phyloP scores from a whole-genome alignment of 2,797 vertebrate genomes.

The Craterocephalus amniculus region DNA sequence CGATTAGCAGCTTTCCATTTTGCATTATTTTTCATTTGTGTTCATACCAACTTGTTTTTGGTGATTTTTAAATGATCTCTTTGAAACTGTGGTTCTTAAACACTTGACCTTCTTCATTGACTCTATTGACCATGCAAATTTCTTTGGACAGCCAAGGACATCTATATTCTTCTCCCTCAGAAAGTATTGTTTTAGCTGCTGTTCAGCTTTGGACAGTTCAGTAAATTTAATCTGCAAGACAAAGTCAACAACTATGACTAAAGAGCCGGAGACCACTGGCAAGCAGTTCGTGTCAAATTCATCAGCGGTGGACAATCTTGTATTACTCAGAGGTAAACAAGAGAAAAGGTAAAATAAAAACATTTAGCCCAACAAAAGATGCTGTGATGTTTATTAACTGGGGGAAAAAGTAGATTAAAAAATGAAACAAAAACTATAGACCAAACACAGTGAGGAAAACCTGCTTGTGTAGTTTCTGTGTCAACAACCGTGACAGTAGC shows the following conservation, averaged over 20 bases:
- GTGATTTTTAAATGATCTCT: too few species aligned
- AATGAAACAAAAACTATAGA: conserved; percentile 44
- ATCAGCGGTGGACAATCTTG: too few species aligned
- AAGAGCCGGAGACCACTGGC: background rate
- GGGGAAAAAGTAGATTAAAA: conserved; percentile 9
- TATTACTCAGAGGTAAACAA: background rate
- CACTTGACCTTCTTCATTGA: too few species aligned
- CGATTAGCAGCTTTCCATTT: background rate
- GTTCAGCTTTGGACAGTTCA: too few species aligned
- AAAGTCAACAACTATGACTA: background rate
- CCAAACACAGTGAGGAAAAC: background rate
- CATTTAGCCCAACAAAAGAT: background rate
- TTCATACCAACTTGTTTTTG: background rate
- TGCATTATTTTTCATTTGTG: background rate
- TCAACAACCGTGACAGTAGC: conserved; percentile 16
- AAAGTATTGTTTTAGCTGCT: too few species aligned
- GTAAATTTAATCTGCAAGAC: background rate
- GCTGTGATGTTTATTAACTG: background rate
- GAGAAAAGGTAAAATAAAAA: background rate
- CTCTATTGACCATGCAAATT: too few species aligned
- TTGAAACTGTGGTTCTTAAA: too few species aligned
- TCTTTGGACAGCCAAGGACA: too few species aligned
- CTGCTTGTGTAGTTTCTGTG: conserved; percentile 13
- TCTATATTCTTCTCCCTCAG: too few species aligned
- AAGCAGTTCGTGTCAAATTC: background rate